Conservation (phyloP, 2,888 invertebrate genomes). For the Tenthredo amoena region DNA sequence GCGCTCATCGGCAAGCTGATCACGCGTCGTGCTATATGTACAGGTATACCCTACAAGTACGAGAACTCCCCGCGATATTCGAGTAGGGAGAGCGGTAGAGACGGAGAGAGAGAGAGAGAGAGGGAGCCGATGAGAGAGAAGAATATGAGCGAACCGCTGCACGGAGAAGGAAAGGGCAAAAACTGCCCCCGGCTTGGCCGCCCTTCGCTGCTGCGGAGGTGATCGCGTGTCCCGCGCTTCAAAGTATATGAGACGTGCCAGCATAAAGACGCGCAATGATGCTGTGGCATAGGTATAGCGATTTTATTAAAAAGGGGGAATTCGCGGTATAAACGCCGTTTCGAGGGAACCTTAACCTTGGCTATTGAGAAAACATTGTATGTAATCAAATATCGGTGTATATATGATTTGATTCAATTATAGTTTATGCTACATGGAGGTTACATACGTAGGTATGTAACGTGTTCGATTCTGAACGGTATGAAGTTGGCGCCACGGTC, state of each 20-base stretch:
- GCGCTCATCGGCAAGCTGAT: constrained; percentile 66
- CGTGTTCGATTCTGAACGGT: no score
- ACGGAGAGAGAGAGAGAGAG: background rate
- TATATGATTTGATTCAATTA: constrained; percentile 30
- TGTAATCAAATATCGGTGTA: constrained; percentile 16
- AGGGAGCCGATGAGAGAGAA: background rate
- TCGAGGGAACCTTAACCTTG: background rate
- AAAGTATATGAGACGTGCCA: constrained; percentile 6
- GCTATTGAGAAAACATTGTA: background rate
- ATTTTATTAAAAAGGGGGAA: constrained; percentile 15
- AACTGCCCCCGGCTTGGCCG: constrained; percentile 64
- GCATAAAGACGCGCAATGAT: constrained; percentile 10
- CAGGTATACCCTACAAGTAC: background rate
- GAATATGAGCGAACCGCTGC: background rate
- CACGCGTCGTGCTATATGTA: constrained; percentile 64
- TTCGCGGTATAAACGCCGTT: background rate
- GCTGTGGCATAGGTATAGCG: background rate
- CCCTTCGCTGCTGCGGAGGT: constrained; percentile 39
- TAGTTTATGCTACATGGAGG: background rate
- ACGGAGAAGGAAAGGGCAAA: constrained; percentile 58
- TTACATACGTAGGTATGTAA: background rate
- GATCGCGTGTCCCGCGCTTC: constrained; percentile 46
- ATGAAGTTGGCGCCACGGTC: no score
- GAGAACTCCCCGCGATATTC: background rate
- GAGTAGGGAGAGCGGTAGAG: constrained; percentile 8